Evolutionary conservation across 2,888 invertebrate species (phyloP), one percentile per base, ranked within the genome.

Genomic region (Clivina fossor): DNA sequence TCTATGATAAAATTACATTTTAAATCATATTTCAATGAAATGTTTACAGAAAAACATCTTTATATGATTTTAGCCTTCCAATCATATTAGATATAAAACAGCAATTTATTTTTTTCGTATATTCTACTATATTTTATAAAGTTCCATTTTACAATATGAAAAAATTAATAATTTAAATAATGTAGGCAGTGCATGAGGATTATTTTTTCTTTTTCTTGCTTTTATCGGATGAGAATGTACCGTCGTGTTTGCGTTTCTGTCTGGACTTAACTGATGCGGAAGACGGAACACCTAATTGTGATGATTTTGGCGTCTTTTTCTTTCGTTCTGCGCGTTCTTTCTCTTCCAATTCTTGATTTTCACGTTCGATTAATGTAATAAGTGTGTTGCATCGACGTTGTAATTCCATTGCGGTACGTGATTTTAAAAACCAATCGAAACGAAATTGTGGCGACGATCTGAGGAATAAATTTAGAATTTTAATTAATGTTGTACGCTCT

Each of bases 351-450:
- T 99, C 98, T 69, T 95, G 92, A 77, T 98, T 98, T 74, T 99
- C 99, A 59, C 98, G 81, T 73, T 99, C 99, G 62, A 99, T 98
- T 51, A 99, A 77, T 0, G 97, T 98, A 62, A 99, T 99, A 22
- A 99, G 77, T 0, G 99, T 98, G 71, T 99, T 99, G 73, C 99
- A 99, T 64, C 99, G 84, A 58, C 98, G 81, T 74, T 99, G 98
- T 48, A 99, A 76, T 72, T 99, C 99, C 75, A 95, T 84, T 0
- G 98, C 95, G 0, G 98, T 99, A 44, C 99, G 83, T 0, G 97
- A 97, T 75, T 99, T 98, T 64, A 99, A 88, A 74, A 99, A 99
- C 99, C 99, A 99, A 76, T 99, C 98, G 73, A 99, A 99, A 47
- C 92, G 82, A 71, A 93, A 93, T 72, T 93, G 91, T 1, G 92